Percentiles rank a stretch among this genome's conserved stretches.
phyloP scores from a whole-genome alignment of 2,888 invertebrate genomes.

The Tricholauxania praeusta region DNA sequence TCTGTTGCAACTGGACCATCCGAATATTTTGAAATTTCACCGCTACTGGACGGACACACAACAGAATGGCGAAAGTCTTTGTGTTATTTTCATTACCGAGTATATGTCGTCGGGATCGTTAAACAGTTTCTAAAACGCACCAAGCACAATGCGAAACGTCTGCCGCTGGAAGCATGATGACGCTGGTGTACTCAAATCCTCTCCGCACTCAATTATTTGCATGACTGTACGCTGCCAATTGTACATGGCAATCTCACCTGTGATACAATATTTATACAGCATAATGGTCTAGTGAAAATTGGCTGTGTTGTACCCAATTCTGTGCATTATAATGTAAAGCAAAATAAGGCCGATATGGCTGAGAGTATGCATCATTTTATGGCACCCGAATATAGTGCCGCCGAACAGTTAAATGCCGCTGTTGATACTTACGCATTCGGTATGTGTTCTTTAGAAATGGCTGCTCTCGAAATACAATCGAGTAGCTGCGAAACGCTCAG shows the following conservation, averaged over 20 bases:
- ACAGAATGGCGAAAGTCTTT: constrained; percentile 56
- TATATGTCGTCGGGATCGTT: constrained; percentile 99
- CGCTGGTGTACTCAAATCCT: constrained; percentile 99
- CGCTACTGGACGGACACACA: constrained; percentile 96
- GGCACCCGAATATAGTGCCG: constrained; percentile 94
- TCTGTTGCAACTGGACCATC: constrained; percentile 96
- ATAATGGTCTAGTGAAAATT: constrained; percentile 99
- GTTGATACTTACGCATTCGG: constrained; percentile 99
- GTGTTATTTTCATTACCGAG: constrained; percentile 99
- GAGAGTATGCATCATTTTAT: constrained; percentile 82
- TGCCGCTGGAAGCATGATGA: constrained; percentile 97
- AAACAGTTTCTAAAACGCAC: constrained; percentile 98
- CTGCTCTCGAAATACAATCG: constrained; percentile 95
- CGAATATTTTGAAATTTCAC: constrained; percentile 99
- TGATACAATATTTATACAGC: constrained; percentile 99
- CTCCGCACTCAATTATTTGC: constrained; percentile 98
- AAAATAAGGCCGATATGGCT: constrained; percentile 94
- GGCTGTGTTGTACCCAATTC: constrained; percentile 99
- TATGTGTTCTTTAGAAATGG: constrained; percentile 99
- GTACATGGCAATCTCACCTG: constrained; percentile 99
- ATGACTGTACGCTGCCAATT: constrained; percentile 99
- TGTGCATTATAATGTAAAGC: constrained; percentile 99
- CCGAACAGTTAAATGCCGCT: constrained; percentile 79
- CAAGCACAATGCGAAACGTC: constrained; percentile 92
- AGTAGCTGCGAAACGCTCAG: constrained; percentile 75